These are phyloP conservation scores for Poecilia gillii DNA, from an alignment of 2,797 vertebrate genomes.

Conservation along the genomic window DNA sequence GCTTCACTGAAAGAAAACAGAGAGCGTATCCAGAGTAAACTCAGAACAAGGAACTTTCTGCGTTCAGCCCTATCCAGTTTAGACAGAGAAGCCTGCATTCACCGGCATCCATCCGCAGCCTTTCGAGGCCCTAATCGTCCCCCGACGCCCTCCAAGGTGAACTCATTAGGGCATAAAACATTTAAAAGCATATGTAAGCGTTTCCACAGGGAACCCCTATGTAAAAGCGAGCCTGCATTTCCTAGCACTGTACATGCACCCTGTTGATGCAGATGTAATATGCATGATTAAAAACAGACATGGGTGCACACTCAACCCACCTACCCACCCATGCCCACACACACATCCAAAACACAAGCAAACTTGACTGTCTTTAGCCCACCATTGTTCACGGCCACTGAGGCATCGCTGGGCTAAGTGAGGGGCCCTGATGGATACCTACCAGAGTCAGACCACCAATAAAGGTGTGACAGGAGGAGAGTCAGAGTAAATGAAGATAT, in stretches of 20 bases:
- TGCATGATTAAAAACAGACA: constrained; percentile 69
- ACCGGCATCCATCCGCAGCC: constrained; percentile 70
- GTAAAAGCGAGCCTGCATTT: constrained; percentile 63
- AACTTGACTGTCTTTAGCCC: constrained; percentile 67
- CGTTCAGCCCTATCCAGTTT: constrained; percentile 62
- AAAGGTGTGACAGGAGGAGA: constrained; percentile 67
- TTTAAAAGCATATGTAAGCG: constrained; percentile 32
- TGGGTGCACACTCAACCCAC: constrained; percentile 35
- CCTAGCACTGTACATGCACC: constrained; percentile 36
- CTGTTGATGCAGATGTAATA: constrained; percentile 73
- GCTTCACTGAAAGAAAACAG: constrained; percentile 57
- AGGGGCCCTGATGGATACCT: constrained; percentile 84
- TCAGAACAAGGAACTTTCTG: constrained; percentile 41
- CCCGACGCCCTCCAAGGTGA: constrained; percentile 8
- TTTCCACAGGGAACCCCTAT: constrained; percentile 40
- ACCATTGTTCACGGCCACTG: constrained; percentile 76
- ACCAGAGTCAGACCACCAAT: constrained; percentile 81
- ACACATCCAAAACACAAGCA: constrained; percentile 51
- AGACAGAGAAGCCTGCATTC: constrained; percentile 65
- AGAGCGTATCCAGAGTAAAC: constrained; percentile 36
- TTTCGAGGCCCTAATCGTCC: constrained; percentile 56
- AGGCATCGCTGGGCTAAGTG: constrained; percentile 78
- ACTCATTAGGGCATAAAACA: constrained; percentile 34
- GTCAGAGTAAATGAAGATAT: constrained; percentile 51
- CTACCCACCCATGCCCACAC: constrained; percentile 36